Percentiles rank a stretch among this genome's conserved stretches.
phyloP scores from a whole-genome alignment of 1,140 invertebrate species.

The Archegozetes longisetosus region DNA sequence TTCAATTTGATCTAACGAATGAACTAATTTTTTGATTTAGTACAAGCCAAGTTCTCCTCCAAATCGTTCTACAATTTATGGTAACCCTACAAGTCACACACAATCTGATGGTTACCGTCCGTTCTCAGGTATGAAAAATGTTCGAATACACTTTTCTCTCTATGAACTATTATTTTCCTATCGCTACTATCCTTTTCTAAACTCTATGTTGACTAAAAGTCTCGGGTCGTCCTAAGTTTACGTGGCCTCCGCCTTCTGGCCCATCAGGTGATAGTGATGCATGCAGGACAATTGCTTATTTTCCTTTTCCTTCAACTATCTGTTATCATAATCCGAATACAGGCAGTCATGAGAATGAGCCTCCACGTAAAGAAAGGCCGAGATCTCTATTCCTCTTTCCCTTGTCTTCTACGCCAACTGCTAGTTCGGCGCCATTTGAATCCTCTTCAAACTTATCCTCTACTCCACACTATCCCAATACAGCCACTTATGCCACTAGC shows the following conservation, averaged over 20 bases:
- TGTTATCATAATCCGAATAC: neutral
- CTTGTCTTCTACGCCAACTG: neutral
- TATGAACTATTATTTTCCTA: no score
- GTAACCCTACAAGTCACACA: neutral
- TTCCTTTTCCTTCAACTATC: neutral
- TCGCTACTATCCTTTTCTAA: no score
- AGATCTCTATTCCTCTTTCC: conserved; percentile 9
- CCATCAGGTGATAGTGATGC: neutral
- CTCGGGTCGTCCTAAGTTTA: conserved; percentile 28
- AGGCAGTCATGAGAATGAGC: neutral
- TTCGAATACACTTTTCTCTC: no score
- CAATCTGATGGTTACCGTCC: neutral
- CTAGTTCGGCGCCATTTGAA: neutral
- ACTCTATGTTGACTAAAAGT: no score
- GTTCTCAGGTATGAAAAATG: neutral
- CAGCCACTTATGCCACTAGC: conserved; percentile 11
- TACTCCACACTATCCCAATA: conserved; percentile 3
- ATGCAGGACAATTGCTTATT: no score
- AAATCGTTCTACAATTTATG: no score
- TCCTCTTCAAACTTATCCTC: neutral
- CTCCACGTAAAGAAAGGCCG: neutral
- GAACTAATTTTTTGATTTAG: no score
- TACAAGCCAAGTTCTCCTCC: no score
- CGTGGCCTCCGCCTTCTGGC: conserved; percentile 38
- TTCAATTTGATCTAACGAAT: neutral